Percentiles rank a stretch among this genome's conserved stretches.
Evolutionary conservation across 2,888 invertebrate species (phyloP).

Genomic region (Lacanobia wlatinum): DNA sequence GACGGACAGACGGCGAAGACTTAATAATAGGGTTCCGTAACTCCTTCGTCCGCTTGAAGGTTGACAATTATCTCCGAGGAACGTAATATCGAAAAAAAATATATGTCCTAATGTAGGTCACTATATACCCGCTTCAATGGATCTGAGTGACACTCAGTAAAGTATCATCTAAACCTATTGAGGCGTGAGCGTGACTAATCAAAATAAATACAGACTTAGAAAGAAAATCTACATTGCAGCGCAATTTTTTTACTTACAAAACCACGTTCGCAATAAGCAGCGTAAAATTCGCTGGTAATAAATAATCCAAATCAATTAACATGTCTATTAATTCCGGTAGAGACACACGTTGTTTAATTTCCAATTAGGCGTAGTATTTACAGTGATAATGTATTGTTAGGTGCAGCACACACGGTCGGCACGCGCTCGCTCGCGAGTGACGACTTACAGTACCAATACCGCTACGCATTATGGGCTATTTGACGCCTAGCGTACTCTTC

Average conservation of each 20-base stretch:
- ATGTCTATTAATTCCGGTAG: slow-evolving; percentile 20
- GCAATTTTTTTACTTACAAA: neutral
- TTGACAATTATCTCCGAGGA: neutral
- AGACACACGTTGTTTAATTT: slow-evolving; percentile 39
- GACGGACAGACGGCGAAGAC: too few species aligned
- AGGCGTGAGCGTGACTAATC: neutral
- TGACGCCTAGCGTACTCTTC: slow-evolving; percentile 62
- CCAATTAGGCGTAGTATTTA: slow-evolving; percentile 44
- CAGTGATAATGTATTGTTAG: slow-evolving; percentile 46
- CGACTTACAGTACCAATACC: slow-evolving; percentile 77
- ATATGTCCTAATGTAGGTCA: too few species aligned
- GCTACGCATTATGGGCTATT: slow-evolving; percentile 76
- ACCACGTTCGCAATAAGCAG: neutral
- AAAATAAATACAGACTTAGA: neutral
- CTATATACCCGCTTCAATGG: too few species aligned
- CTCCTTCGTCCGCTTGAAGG: too few species aligned
- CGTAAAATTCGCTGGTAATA: slow-evolving; percentile 19
- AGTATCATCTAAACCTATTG: neutral
- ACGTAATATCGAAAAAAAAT: neutral
- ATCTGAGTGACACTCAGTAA: too few species aligned
- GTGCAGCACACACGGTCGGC: slow-evolving; percentile 63
- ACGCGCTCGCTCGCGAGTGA: slow-evolving; percentile 73
- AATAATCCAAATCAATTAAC: slow-evolving; percentile 23
- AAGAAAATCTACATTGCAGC: neutral
- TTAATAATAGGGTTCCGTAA: too few species aligned